Percentiles rank a stretch among this genome's conserved stretches.
phyloP scores from a whole-genome alignment of 2,888 invertebrate species.

The Coelopa pilipes region DNA sequence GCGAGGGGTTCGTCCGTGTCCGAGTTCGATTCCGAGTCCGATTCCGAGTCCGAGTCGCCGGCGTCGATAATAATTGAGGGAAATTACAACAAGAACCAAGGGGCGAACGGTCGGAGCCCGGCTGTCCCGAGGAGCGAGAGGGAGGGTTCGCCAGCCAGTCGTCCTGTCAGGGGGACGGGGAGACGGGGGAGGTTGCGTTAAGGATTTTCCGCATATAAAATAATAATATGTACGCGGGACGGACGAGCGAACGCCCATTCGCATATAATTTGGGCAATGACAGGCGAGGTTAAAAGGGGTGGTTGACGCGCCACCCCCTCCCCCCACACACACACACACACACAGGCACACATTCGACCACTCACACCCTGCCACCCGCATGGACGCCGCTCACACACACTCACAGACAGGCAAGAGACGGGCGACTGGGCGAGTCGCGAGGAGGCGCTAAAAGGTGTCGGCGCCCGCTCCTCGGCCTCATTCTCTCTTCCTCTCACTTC shows the following conservation, averaged over 20 bases:
- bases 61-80: slow-evolving; percentile 30
- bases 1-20: too few relatives aligned
- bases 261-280: slow-evolving; percentile 58
- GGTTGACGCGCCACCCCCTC: slow-evolving; percentile 9
- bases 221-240: slow-evolving; percentile 26
- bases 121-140: too few relatives aligned
- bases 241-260: slow-evolving; percentile 46
- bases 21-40: too few relatives aligned
- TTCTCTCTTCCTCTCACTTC: not conserved
- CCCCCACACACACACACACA: not conserved
- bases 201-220: slow-evolving; percentile 29
- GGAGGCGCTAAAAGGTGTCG: slow-evolving; percentile 42
- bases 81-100: slow-evolving; percentile 17
- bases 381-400: slow-evolving; percentile 16
- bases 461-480: slow-evolving; percentile 27
- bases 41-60: not conserved
- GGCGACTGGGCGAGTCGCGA: slow-evolving; percentile 11
- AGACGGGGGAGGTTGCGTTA: not conserved
- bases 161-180: not conserved
- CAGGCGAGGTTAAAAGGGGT: slow-evolving; percentile 31
- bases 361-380: slow-evolving; percentile 5
- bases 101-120: too few relatives aligned
- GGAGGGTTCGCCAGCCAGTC: not conserved
- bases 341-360: slow-evolving; percentile 25
- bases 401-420: not conserved